These are phyloP conservation scores for Lissonota sp. DNA, from an alignment of 2,888 invertebrate species.

Conservation along the genomic window DNA sequence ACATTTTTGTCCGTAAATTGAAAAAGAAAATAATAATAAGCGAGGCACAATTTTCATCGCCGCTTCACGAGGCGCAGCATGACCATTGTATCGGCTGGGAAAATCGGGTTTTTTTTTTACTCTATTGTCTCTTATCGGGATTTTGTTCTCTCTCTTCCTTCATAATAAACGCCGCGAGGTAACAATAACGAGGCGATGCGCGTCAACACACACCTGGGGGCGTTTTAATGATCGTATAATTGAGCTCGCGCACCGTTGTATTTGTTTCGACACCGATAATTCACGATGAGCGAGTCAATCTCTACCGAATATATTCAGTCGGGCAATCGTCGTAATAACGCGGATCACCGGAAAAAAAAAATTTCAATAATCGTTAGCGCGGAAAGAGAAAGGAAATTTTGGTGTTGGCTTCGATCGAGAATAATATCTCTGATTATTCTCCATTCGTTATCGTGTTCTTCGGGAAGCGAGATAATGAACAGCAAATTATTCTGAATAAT, in stretches of 20 bases:
- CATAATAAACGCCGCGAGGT: constrained; percentile 18
- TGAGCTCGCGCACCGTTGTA: not conserved
- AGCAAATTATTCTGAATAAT: not conserved
- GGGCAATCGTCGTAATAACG: not conserved
- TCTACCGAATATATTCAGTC: not conserved
- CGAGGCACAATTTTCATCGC: constrained; percentile 2
- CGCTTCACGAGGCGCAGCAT: constrained; percentile 8
- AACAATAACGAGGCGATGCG: constrained; percentile 15
- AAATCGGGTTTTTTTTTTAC: constrained; percentile 22
- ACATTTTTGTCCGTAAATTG: not conserved
- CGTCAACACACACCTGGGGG: constrained; percentile 10
- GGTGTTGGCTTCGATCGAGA: no score
- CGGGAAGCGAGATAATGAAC: no score
- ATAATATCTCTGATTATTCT: no score
- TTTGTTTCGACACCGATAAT: constrained; percentile 32
- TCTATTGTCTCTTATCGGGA: constrained; percentile 34
- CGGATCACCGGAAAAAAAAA: not conserved
- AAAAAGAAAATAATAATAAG: constrained; percentile 12
- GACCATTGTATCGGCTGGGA: constrained; percentile 19
- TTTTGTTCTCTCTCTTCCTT: not conserved
- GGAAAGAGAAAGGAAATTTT: no score
- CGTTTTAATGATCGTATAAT: constrained; percentile 27
- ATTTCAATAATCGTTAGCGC: not conserved
- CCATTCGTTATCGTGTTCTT: no score
- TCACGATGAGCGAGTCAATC: not conserved